Base-by-base conservation (phyloP, 2,888 invertebrate genomes). In the Eurois occulta region DNA sequence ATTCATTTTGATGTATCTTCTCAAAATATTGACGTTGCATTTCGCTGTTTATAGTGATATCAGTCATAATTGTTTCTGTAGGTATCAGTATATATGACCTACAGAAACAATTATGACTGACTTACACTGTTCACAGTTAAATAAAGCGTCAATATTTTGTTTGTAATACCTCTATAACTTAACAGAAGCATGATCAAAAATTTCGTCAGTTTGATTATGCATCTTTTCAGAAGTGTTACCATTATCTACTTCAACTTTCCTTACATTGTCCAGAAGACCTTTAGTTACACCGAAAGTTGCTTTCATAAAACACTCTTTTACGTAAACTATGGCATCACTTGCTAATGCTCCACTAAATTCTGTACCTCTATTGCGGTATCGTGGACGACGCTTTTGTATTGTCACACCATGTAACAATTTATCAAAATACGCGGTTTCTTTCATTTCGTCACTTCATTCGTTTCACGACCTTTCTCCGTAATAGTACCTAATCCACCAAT, bases 401-500 rank as follows among this genome's bases (percentile, higher is more conserved):
- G 38, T 11, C 28, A 62, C 5, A 62, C 24, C 7, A 4, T 64
- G 16, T 68, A 32, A 1, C 32, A 32, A 62, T 46, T 62, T 46
- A 32, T n/a, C 58, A 60, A 41, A 66, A 21, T 2, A 24, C 16
- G 8, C 13, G 0, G 10, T 28, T 48, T 62, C 38, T 35, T 67
- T 76, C 13, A n/a, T 24, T 46, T 65, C 65, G n/a, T 65, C 41
- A 18, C 43, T 65, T 16, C 41, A 65, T 65, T 65, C 18, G 8
- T 65, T 60, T 4, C 46, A 58, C 13, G 52, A 18, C 4, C 46
- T 55, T 66, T 13, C 3, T 46, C 6, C 18, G 11, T 52, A 60
- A 66, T 65, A 41, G 66, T 41, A 68, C 5, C 10, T 28, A 11
- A 70, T 62, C 16, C n/a, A 60, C 62, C n/a, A 64, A 69, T 82